A percentile compares a stretch with the other conserved stretches of the same genome.
These are phyloP conservation scores for Epizoanthus rinbou DNA, from an alignment of 92 coral and sea anemone species.

Conservation along the genomic window DNA sequence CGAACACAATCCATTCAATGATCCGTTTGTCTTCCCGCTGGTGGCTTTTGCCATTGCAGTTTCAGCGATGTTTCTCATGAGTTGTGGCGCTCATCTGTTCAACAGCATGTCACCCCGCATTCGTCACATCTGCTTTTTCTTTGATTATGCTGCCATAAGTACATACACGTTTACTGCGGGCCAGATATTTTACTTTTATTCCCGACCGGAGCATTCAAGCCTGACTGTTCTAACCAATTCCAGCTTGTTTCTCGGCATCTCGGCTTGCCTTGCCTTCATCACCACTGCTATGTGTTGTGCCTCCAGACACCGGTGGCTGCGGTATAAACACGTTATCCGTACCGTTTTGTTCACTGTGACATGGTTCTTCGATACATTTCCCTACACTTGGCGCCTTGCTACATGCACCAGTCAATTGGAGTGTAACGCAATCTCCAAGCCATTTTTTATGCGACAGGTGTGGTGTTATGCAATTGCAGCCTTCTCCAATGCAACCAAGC, in stretches of 20 bases:
- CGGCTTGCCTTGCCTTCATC: constrained; percentile 65
- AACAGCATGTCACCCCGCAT: constrained; percentile 84
- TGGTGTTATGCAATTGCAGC: constrained; percentile 82
- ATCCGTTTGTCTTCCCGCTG: constrained; percentile 76
- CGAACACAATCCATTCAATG: constrained; percentile 53
- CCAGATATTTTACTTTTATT: constrained; percentile 86
- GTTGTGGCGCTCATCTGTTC: constrained; percentile 86
- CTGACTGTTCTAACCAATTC: constrained; percentile 56
- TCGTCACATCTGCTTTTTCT: constrained; percentile 88
- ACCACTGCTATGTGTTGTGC: constrained; percentile 89
- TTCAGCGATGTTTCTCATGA: constrained; percentile 75
- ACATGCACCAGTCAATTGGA: constrained; percentile 66
- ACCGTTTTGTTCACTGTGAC: constrained; percentile 77
- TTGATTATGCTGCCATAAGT: constrained; percentile 93
- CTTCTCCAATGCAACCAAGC: constrained; percentile 68
- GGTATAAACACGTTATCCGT: constrained; percentile 76
- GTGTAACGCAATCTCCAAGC: constrained; percentile 76
- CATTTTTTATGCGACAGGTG: constrained; percentile 79
- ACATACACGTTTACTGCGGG: constrained; percentile 88
- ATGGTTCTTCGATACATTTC: constrained; percentile 76
- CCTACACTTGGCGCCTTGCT: constrained; percentile 71
- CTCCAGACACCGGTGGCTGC: constrained; percentile 90
- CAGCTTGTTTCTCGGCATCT: constrained; percentile 55
- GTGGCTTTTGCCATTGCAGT: constrained; percentile 87
- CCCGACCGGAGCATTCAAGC: constrained; percentile 74